Conservation (phyloP, 1,140 invertebrate genomes). For the Lithobius niger region DNA sequence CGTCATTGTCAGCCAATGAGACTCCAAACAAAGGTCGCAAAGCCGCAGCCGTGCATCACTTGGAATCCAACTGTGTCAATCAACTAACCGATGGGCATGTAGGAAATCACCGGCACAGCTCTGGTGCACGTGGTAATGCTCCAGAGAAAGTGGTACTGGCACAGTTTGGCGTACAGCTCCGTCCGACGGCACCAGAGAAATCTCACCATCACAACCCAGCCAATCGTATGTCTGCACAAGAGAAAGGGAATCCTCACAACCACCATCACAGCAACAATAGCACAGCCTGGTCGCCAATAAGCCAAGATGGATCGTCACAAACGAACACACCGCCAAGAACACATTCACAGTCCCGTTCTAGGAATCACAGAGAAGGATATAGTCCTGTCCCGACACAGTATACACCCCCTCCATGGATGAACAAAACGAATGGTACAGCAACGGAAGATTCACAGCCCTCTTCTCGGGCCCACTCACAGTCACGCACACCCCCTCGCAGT, state of each 20-base stretch:
- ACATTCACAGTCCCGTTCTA: neutral
- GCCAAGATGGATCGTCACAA: neutral
- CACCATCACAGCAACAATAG: neutral
- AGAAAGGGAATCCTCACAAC: neutral
- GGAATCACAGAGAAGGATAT: neutral
- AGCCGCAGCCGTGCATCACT: neutral
- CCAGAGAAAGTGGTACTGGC: neutral
- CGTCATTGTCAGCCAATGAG: neutral
- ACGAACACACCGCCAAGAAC: neutral
- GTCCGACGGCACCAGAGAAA: neutral
- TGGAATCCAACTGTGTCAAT: neutral
- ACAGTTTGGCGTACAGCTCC: conserved; percentile 1
- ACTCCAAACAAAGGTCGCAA: conserved; percentile 1
- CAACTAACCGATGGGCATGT: neutral
- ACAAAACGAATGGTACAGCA: neutral
- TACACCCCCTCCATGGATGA: conserved; percentile 6
- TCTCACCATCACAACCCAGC: neutral
- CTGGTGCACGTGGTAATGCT: neutral
- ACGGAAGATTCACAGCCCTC: neutral
- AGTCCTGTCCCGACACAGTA: neutral
- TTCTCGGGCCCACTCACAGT: conserved; percentile 3
- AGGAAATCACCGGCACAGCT: neutral
- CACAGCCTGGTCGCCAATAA: neutral
- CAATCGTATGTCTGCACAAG: neutral
- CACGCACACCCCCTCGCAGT: conserved; percentile 8